Percentiles rank a stretch among this genome's conserved stretches.
These are phyloP conservation scores for Solenopsis invicta DNA, from an alignment of 1,140 invertebrate genomes.

Conservation along the genomic window DNA sequence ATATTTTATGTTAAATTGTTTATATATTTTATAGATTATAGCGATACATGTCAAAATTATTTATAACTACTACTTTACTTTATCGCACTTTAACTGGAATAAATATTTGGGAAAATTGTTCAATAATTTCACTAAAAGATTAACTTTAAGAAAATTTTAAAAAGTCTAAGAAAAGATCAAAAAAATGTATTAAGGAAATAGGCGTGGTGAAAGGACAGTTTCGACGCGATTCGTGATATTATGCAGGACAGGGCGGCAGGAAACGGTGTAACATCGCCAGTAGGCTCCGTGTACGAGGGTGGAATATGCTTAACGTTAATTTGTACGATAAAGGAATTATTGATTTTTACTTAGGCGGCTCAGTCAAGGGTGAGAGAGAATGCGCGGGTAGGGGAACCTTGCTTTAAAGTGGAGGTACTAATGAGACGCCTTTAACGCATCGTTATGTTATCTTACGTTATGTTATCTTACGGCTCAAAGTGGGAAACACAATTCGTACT, in stretches of 20 bases:
- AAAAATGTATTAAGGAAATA: conserved; percentile 1
- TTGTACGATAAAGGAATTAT: conserved; percentile 86
- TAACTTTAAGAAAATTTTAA: conserved; percentile 23
- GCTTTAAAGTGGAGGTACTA: conserved; percentile 78
- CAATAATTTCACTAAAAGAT: not conserved
- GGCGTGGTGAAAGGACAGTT: conserved; percentile 40
- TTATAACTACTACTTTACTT: not conserved
- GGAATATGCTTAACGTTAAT: conserved; percentile 86
- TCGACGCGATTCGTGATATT: conserved; percentile 72
- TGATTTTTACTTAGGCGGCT: conserved; percentile 85
- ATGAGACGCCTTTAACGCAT: conserved; percentile 77
- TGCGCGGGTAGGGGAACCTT: conserved; percentile 64
- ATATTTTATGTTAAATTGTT: not conserved
- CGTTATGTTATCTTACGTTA: conserved; percentile 65
- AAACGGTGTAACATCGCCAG: conserved; percentile 74
- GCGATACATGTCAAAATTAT: not conserved
- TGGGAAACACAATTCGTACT: not conserved
- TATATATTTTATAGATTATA: conserved; percentile 1
- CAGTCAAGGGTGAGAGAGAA: conserved; percentile 80
- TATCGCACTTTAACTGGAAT: not conserved
- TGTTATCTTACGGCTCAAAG: conserved; percentile 28
- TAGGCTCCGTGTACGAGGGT: conserved; percentile 79
- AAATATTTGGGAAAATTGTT: not conserved
- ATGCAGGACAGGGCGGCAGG: conserved; percentile 73
- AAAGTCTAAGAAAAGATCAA: not conserved